Evolutionary conservation across 2,888 invertebrate genomes (phyloP), one percentile per base, ranked within the genome.

Genomic region (Drosophila peninsularis): DNA sequence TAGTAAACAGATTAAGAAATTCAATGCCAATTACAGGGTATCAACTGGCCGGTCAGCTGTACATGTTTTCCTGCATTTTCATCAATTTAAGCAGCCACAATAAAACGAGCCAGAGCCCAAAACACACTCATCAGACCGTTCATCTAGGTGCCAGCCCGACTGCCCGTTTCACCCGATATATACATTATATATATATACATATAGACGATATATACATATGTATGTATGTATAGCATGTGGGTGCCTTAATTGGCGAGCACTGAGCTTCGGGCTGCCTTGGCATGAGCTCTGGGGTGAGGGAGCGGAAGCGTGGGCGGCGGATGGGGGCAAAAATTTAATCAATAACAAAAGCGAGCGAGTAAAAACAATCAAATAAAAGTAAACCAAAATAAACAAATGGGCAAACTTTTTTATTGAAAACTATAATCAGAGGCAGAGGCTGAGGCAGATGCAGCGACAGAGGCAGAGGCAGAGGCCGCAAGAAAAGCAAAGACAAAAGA

Each of bases 201-300:
- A 42, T 7, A 42, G 13, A 42, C 6, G 19, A 24, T 14, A 17
- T 36, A 32, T 3, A 21, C 13, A 30, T 3, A 17, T 30, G 32
- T 47, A 14, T 30, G 10, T 14, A 45, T 61, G 24, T 27, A 27
- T 6, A 27, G 11, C 19, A 36, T 44, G 64, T 58, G 57, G 54
- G 54, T 60, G 71, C 61, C 62, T 78, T 81, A 80, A 80, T 80
- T 80, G 84, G 62, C 69, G 78, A 57, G 52, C 61, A 49, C 36
- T 36, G 63, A 57, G 45, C 34, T 71, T 61, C 11, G 36, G 45
- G 57, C 41, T 69, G 63, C 58, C 53, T 71, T 55, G 56, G 62
- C 44, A 58, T 27, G 13, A 27, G n/a, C 7, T 49, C 19, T 14
- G 21, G 10, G 24, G 13, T 0, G 14, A 13, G 3, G 3, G 4